These are phyloP conservation scores for Tinamus guttatus DNA, from an alignment of 2,113 vertebrate genomes.

Conservation along the genomic window DNA sequence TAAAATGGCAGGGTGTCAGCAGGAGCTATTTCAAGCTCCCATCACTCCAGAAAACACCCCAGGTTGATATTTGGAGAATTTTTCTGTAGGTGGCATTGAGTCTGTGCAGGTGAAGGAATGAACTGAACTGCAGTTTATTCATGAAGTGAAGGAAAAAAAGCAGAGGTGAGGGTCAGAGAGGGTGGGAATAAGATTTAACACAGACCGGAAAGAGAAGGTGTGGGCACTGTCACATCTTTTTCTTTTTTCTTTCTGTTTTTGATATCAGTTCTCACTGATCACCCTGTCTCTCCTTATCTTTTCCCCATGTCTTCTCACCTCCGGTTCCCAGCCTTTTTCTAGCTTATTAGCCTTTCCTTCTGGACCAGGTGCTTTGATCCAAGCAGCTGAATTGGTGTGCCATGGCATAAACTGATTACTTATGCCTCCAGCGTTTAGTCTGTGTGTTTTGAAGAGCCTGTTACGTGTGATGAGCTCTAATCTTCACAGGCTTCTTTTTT, in stretches of 20 bases:
- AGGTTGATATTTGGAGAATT: background rate
- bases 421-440: background rate
- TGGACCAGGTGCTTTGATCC: constrained; percentile 18
- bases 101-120: constrained; percentile 2
- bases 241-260: background rate
- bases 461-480: background rate
- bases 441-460: background rate
- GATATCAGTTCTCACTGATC: background rate
- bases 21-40: background rate
- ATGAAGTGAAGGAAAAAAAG: background rate
- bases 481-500: background rate
- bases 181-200: background rate
- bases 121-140: background rate
- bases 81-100: background rate
- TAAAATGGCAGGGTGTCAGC: background rate
- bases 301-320: background rate
- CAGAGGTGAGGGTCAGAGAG: background rate
- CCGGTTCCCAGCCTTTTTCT: background rate
- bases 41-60: background rate
- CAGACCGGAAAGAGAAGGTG: background rate
- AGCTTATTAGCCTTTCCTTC: background rate
- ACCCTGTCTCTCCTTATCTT: background rate
- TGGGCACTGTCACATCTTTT: background rate
- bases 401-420: background rate
- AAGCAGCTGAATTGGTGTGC: background rate